Conservation (phyloP, 2,797 vertebrate genomes). For the Dallia pectoralis region DNA sequence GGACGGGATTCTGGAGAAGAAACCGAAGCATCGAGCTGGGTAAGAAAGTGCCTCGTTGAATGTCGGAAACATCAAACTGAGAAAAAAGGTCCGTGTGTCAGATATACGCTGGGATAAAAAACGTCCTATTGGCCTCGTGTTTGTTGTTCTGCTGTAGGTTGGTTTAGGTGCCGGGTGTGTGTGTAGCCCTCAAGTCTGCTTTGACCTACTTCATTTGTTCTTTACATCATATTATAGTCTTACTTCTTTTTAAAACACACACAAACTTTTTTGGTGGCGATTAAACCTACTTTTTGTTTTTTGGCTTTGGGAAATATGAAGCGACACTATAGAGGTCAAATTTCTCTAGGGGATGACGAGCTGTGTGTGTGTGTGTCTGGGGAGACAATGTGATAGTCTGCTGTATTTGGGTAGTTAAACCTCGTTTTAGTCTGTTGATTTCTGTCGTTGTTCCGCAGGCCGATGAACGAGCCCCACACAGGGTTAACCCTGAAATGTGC, state of each 20-base stretch:
- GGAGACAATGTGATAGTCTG: constrained; percentile 40
- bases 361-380: background rate
- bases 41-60: constrained; percentile 69
- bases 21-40: constrained; percentile 98
- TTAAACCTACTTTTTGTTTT: constrained; percentile 50
- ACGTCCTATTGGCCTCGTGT: background rate
- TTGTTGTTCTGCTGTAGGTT: background rate
- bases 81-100: background rate
- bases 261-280: constrained; percentile 54
- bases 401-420: constrained; percentile 59
- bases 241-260: constrained; percentile 39
- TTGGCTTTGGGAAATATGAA: constrained; percentile 48
- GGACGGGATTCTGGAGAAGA: constrained; percentile 99
- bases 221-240: background rate
- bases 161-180: background rate
- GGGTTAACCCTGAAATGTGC: constrained; percentile 99
- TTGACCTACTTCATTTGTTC: background rate
- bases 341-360: constrained; percentile 41
- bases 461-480: constrained; percentile 99
- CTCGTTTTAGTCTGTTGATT: constrained; percentile 5
- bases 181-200: background rate
- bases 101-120: background rate
- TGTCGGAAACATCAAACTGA: background rate
- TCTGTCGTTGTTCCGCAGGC: constrained; percentile 88
- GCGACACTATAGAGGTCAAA: constrained; percentile 66